Evolutionary conservation across 2,797 vertebrate genomes (phyloP), one percentile per base, ranked within the genome.

Genomic region (Falco columbarius): DNA sequence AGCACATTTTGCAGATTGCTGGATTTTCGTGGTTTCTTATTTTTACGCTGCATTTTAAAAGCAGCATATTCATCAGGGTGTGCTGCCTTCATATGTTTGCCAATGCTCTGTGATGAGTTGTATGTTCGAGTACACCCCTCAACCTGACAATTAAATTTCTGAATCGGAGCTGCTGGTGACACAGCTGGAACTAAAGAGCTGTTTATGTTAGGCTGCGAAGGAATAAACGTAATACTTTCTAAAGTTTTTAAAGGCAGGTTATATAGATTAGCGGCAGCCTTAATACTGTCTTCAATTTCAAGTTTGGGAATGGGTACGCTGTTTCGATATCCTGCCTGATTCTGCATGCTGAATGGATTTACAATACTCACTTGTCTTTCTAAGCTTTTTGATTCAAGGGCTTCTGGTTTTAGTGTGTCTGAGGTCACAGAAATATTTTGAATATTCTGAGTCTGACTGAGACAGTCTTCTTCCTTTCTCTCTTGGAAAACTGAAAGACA

Each of bases 11-110:
- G 95, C 38, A 87, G 75, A 58, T 30, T 96, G 51, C 94, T 94
- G 71, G 97, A 90, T 40, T 98, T 98, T 49, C 97, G 98, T 6
- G 97, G 97, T 95, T 97, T 98, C 93, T 99, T 99, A 86, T 98
- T 99, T 95, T 98, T 99, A 68, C 98, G 98, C 21, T 98, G 97
- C 81, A 98, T 95, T 97, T 99, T 99, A 98, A 99, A 99, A 67
- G 98, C 98, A 47, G 98, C 98, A 22, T 99, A 99, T 86, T 99
- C 99, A 40, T 99, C 99, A 36, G 99, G 98, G 93, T 99, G 99
- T 54, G 98, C 97, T 6, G 99, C 98, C 97, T 99, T 99, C 99
- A 99, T 99, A 93, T 99, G 99, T 96, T 99, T 99, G 70, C 98
- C 98, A 88, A 99, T 99, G 96, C 99, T 99, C 93, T 99, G 98